Evolutionary conservation across 1,140 invertebrate genomes (phyloP).

Genomic region (Panagrolaimus sp.): DNA sequence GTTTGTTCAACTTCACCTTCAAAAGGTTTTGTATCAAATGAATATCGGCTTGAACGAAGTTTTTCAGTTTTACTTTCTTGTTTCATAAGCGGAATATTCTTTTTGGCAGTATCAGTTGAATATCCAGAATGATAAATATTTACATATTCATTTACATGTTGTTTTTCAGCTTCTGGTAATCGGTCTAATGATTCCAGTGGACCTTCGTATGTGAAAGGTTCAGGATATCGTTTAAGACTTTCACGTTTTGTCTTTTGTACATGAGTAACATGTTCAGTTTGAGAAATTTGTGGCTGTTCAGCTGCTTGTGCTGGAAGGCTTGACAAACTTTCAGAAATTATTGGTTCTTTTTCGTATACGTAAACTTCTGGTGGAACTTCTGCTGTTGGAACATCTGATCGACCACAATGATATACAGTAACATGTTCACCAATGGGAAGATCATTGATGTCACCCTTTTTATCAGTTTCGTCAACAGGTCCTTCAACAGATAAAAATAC

Average conservation of each 20-base stretch:
- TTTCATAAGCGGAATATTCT: not conserved
- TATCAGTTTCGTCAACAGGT: not conserved
- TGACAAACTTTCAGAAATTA: not conserved
- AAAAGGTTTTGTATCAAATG: not conserved
- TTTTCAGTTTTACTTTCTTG: not conserved
- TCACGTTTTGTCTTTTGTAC: too few relatives aligned
- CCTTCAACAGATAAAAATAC: conserved; percentile 2
- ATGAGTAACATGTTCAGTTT: not conserved
- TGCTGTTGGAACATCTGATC: conserved; percentile 5
- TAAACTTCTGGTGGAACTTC: not conserved
- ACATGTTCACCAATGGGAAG: conserved; percentile 4
- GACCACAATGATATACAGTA: conserved; percentile 8
- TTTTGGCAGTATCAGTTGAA: not conserved
- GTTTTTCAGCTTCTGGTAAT: too few relatives aligned
- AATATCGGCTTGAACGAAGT: not conserved
- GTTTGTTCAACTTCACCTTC: not conserved
- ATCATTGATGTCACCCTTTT: not conserved
- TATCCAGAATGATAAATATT: too few relatives aligned
- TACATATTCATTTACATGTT: too few relatives aligned
- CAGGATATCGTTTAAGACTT: too few relatives aligned
- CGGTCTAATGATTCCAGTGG: too few relatives aligned
- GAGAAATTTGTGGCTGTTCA: not conserved
- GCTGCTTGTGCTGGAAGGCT: not conserved
- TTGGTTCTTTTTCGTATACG: too few relatives aligned
- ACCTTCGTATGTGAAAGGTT: too few relatives aligned